Conservation (phyloP, 2,888 invertebrate genomes). For the Saturnia pavonia region DNA sequence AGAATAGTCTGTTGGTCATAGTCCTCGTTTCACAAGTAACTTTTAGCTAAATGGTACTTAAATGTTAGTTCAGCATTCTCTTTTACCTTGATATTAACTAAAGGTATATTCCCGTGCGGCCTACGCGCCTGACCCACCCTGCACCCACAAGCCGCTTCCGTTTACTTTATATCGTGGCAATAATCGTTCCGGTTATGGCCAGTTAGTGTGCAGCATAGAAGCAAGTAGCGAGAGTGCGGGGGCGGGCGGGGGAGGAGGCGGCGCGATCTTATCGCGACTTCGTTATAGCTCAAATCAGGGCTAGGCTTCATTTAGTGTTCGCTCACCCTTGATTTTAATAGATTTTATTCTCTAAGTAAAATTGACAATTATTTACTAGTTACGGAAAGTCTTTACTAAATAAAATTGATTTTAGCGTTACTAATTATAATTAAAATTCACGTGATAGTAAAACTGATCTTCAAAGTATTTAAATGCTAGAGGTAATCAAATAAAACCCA, state of each 20-base stretch:
- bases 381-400: not conserved
- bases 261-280: constrained; percentile 2
- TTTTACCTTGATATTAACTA: not conserved
- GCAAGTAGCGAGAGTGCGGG: too few species aligned
- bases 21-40: not conserved
- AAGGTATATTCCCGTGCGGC: not conserved
- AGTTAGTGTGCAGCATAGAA: not conserved
- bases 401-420: not conserved
- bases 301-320: not conserved
- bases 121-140: not conserved
- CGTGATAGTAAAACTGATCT: not conserved
- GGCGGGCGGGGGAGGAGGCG: not conserved
- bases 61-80: not conserved
- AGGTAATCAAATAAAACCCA: not conserved
- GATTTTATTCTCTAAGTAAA: not conserved
- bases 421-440: too few species aligned
- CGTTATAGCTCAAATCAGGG: not conserved
- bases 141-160: not conserved
- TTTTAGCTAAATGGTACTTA: not conserved
- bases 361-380: not conserved
- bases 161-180: not conserved
- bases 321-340: not conserved
- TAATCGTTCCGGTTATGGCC: not conserved
- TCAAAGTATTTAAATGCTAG: not conserved
- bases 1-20: not conserved